Conservation (phyloP, 2,113 vertebrate species). For the Rhipidura dahli region DNA sequence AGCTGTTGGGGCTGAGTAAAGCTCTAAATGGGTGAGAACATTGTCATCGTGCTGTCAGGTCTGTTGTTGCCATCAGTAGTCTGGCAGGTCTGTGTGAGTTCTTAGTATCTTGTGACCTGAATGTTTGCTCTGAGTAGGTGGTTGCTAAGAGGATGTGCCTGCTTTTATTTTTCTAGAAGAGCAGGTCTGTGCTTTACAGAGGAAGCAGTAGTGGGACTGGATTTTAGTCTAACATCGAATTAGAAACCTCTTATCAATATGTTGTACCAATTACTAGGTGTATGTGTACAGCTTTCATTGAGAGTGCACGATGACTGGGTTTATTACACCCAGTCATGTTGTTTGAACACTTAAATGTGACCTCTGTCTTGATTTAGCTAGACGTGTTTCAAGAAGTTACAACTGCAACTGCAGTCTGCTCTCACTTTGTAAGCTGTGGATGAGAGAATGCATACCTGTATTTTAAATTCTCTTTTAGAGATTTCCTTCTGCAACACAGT, state of each 20-base stretch:
- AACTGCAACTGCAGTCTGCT: not conserved
- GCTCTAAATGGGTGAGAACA: not conserved
- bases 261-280: not conserved
- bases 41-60: not conserved
- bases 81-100: not conserved
- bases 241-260: not conserved
- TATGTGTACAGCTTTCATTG: not conserved
- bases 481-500: not conserved
- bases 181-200: not conserved
- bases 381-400: not conserved
- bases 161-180: slow-evolving; percentile 11
- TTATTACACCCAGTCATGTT: not conserved
- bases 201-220: not conserved
- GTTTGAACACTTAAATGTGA: not conserved
- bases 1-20: not conserved
- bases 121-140: slow-evolving; percentile 11
- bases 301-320: not conserved
- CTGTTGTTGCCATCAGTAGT: not conserved
- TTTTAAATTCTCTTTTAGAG: not conserved
- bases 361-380: not conserved
- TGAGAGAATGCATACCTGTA: not conserved
- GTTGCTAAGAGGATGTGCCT: slow-evolving; percentile 19
- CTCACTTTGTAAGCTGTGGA: not conserved
- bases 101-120: slow-evolving; percentile 27
- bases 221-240: not conserved